Conservation (phyloP, 2,888 invertebrate species). For the Pyralis farinalis region DNA sequence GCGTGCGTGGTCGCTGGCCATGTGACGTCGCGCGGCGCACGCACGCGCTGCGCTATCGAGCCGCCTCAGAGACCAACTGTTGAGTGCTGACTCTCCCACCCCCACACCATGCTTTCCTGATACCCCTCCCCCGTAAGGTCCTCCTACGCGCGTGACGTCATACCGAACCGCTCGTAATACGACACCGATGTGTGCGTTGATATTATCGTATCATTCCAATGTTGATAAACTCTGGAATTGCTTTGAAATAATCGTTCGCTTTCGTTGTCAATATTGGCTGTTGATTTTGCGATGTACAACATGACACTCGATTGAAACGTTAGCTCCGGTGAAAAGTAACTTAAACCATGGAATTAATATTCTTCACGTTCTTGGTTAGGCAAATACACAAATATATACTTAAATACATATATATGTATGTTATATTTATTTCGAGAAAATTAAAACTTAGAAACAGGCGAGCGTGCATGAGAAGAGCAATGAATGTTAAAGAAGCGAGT, state of each 20-base stretch:
- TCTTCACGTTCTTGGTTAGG: no score
- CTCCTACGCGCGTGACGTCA: constrained; percentile 58
- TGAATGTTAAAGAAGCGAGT: no score
- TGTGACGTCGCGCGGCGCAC: constrained; percentile 52
- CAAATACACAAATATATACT: no score
- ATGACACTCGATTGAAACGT: constrained; percentile 8
- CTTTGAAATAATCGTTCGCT: constrained; percentile 20
- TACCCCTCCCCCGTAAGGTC: constrained; percentile 25
- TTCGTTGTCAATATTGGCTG: constrained; percentile 17
- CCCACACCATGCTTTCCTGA: constrained; percentile 31
- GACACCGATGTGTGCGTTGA: constrained; percentile 30
- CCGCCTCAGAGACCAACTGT: constrained; percentile 62
- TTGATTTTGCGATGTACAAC: constrained; percentile 15
- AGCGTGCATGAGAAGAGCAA: no score
- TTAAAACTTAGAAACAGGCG: no score
- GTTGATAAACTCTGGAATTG: constrained; percentile 24
- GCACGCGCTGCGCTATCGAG: constrained; percentile 71
- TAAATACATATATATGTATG: no score
- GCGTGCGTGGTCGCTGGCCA: constrained; percentile 33
- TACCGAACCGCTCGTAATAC: constrained; percentile 39
- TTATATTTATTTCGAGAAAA: no score
- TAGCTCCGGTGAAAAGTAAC: no score
- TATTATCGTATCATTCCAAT: constrained; percentile 19
- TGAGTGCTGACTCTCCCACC: constrained; percentile 53
- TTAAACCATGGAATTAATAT: no score